A percentile compares a stretch with the other conserved stretches of the same genome.
phyloP scores from a whole-genome alignment of 2,888 invertebrate genomes.

The Archips crataeganus region DNA sequence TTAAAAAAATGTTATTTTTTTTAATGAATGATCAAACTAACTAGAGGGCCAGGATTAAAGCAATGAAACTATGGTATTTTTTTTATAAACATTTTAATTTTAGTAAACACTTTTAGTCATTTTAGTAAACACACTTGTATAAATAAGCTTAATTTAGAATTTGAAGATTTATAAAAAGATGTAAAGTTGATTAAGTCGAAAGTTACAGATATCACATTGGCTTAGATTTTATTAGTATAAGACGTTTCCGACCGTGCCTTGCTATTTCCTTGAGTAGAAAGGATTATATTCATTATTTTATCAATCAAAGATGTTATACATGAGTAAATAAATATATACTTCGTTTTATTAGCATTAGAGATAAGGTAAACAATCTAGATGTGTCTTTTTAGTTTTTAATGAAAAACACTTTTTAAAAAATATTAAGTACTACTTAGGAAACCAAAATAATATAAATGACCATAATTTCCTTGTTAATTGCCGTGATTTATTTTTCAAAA shows the following conservation, averaged over 20 bases:
- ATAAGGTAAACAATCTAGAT: too few relatives aligned
- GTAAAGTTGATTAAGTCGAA: constrained; percentile 32
- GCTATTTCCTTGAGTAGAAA: not conserved
- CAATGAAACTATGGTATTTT: constrained; percentile 76
- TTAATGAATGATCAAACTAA: constrained; percentile 38
- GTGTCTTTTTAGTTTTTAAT: too few relatives aligned
- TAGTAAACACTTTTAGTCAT: constrained; percentile 51
- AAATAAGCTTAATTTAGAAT: constrained; percentile 41
- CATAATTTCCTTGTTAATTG: too few relatives aligned
- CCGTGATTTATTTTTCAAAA: too few relatives aligned
- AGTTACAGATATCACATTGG: constrained; percentile 44
- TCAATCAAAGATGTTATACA: not conserved
- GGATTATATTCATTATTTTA: not conserved
- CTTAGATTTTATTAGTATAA: constrained; percentile 24
- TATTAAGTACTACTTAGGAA: too few relatives aligned
- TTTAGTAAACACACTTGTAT: constrained; percentile 45
- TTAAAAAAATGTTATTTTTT: constrained; percentile 46
- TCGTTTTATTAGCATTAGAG: too few relatives aligned
- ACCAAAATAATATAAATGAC: too few relatives aligned
- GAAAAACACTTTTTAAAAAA: too few relatives aligned
- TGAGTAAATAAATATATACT: not conserved
- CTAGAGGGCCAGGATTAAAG: constrained; percentile 74
- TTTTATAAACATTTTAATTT: constrained; percentile 68
- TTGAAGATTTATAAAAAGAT: constrained; percentile 39
- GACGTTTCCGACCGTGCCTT: constrained; percentile 11